These are phyloP conservation scores for Phragmatobia fuliginosa DNA, from an alignment of 2,888 invertebrate species.

Conservation along the genomic window DNA sequence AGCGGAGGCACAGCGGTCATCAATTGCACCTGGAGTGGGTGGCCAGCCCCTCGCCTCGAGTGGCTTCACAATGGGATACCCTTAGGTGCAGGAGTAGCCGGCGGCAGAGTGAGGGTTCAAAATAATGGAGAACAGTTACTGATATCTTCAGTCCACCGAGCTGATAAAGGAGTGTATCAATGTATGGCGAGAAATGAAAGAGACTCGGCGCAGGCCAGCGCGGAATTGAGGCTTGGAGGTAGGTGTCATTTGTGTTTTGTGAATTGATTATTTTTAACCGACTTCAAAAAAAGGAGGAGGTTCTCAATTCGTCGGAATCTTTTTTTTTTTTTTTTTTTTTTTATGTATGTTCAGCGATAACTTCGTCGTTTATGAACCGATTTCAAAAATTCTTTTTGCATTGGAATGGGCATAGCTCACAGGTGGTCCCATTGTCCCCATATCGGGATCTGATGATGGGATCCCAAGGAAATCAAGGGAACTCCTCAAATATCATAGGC, in stretches of 20 bases:
- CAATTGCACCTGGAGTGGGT: constrained; percentile 94
- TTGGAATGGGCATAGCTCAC: too few species aligned
- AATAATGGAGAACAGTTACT: constrained; percentile 75
- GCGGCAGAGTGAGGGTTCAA: constrained; percentile 71
- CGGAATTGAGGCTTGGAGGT: constrained; percentile 93
- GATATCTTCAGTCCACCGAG: constrained; percentile 88
- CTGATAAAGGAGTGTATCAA: constrained; percentile 96
- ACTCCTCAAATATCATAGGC: too few species aligned
- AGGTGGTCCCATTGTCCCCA: too few species aligned
- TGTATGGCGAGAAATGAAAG: constrained; percentile 93
- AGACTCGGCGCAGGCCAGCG: constrained; percentile 93
- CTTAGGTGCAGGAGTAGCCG: constrained; percentile 80
- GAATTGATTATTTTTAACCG: too few species aligned
- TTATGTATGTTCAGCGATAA: too few species aligned
- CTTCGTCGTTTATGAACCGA: too few species aligned
- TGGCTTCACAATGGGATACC: constrained; percentile 92
- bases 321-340: too few species aligned
- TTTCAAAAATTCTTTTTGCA: too few species aligned
- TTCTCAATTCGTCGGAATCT: too few species aligned
- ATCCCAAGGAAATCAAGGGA: too few species aligned
- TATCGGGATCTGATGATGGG: too few species aligned
- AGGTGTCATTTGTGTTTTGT: constrained; percentile 50
- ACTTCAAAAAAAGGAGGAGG: too few species aligned
- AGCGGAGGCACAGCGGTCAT: constrained; percentile 93
- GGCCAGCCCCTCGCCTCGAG: constrained; percentile 89